These are phyloP conservation scores for Polypterus bichir DNA, from an alignment of 2,113 vertebrate genomes.

Conservation along the genomic window DNA sequence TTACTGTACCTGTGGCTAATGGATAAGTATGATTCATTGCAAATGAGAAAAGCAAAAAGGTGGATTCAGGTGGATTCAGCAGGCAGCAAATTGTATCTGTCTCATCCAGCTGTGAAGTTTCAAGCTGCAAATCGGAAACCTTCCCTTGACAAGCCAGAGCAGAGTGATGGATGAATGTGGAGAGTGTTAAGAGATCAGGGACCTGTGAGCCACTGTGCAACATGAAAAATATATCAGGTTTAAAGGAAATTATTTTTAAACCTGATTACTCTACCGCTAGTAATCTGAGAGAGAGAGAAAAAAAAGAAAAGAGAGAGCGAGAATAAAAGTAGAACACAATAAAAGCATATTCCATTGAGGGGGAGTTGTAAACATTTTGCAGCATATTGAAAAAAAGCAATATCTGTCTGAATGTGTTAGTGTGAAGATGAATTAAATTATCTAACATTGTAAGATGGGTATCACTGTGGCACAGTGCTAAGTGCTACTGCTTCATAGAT, in stretches of 20 bases:
- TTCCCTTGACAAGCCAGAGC: neutral
- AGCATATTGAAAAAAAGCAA: too few relatives aligned
- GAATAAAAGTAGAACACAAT: neutral
- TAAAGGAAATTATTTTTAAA: constrained; percentile 14
- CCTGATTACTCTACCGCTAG: constrained; percentile 12
- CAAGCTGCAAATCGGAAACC: neutral
- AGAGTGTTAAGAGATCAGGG: constrained; percentile 7
- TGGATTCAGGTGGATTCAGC: too few relatives aligned
- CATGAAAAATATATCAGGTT: constrained; percentile 12
- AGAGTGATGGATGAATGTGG: constrained; percentile 12
- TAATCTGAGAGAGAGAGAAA: neutral
- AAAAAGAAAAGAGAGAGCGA: neutral
- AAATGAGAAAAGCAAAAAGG: too few relatives aligned
- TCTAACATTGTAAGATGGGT: too few relatives aligned
- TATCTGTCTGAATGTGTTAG: too few relatives aligned
- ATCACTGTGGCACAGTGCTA: too few relatives aligned
- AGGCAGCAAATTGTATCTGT: neutral
- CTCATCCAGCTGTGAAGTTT: constrained; percentile 1
- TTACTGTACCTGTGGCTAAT: too few relatives aligned
- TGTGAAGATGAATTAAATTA: too few relatives aligned
- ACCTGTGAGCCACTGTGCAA: neutral
- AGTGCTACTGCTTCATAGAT: too few relatives aligned
- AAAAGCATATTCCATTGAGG: too few relatives aligned
- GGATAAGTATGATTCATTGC: too few relatives aligned
- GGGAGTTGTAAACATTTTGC: too few relatives aligned